phyloP scores from a whole-genome alignment of 2,888 invertebrate genomes.

The Thera britannica region DNA sequence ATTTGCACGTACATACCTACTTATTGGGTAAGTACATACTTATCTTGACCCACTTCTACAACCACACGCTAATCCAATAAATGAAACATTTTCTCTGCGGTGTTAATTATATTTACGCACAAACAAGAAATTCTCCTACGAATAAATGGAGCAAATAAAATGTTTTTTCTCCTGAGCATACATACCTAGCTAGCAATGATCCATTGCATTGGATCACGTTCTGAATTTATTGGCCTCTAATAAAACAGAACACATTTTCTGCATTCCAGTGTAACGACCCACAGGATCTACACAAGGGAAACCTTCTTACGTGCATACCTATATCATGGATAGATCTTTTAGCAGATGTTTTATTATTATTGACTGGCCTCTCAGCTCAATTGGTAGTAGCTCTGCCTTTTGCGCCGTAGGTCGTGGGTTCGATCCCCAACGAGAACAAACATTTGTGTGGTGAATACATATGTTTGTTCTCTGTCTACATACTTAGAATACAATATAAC shows the following conservation, averaged over 20 bases:
- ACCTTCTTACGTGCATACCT: slow-evolving; percentile 24
- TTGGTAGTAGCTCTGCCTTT: too few species aligned
- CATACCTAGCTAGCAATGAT: slow-evolving; percentile 52
- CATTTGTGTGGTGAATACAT: too few species aligned
- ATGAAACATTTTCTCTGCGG: slow-evolving; percentile 3
- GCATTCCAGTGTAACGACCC: slow-evolving; percentile 61
- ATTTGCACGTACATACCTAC: slow-evolving; percentile 8
- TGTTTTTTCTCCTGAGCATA: slow-evolving; percentile 49
- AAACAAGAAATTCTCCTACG: background rate
- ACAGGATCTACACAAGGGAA: slow-evolving; percentile 30
- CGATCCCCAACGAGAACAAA: too few species aligned
- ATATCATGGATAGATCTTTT: slow-evolving; percentile 45
- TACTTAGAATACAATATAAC: too few species aligned
- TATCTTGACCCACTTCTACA: background rate
- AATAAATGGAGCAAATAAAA: slow-evolving; percentile 17
- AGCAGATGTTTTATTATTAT: too few species aligned
- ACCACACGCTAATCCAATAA: background rate
- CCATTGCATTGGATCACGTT: slow-evolving; percentile 68
- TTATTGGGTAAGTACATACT: background rate
- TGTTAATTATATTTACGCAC: background rate
- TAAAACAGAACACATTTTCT: slow-evolving; percentile 78
- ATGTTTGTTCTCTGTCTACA: too few species aligned
- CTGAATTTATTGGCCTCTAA: slow-evolving; percentile 76
- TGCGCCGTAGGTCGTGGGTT: too few species aligned
- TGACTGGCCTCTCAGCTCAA: too few species aligned